Evolutionary conservation across 2,113 vertebrate genomes (phyloP), one percentile per base, ranked within the genome.

Genomic region (Leucosticte australis): DNA sequence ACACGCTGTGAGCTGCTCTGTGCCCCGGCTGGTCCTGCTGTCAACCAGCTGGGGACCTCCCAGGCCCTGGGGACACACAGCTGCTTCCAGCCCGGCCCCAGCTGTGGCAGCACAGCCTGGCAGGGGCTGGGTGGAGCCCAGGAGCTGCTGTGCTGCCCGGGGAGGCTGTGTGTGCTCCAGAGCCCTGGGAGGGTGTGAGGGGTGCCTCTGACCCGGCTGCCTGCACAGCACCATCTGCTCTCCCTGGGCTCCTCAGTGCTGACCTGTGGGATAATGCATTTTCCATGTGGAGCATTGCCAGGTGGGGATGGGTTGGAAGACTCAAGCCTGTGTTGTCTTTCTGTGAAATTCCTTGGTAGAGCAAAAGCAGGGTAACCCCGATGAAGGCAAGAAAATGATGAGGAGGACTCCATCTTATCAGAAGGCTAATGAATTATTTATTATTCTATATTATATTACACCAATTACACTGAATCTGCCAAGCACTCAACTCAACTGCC

Each of bases 1-100:
- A 6, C 14, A 2, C 0, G 0, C 49, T 2, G 3, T 4, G n/a
- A 67, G 30, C 56, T 4, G 4, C 0, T 1, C 52, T 35, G 26
- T 46, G 65, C 60, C 46, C 11, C 0, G 0, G 63, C 68, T 13
- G 10, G 7, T 50, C 2, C 6, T 42, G 70, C 71, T 67, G 7
- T 15, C 79, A 41, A 0, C 63, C 46, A 13, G 23, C 57, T 83
- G 7, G 7, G 42, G 44, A 27, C 28, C 26, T 56, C 42, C 12
- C 16, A 22, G 9, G 27, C 47, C 82, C 20, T 63, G 57, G 60
- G 56, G n/a, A 31, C 50, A 44, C 37, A 9, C 50, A 33, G 41
- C 71, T 78, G 74, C 49, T 65, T 28, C 19, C 35, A 75, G 53
- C 68, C 37, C 13, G 2, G 59, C 69, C 75, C 17, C 4, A 53